Evolutionary conservation across 2,888 invertebrate species (phyloP).

Genomic region (Piscicola geometra): DNA sequence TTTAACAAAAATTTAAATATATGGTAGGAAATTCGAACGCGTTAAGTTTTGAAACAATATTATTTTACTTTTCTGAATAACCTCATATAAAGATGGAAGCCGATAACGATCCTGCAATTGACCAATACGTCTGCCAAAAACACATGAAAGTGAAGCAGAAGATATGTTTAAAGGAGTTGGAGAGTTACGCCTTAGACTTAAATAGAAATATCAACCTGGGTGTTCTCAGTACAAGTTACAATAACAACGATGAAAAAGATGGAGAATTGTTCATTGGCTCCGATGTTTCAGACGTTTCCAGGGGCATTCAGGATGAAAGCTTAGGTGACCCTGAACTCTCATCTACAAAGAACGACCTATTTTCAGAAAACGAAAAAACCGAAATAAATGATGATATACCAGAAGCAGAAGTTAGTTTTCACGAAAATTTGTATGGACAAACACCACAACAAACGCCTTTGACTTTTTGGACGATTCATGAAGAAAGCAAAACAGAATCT

Average conservation of each 20-base stretch:
- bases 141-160: constrained; percentile 14
- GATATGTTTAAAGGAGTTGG: neutral
- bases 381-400: neutral
- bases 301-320: constrained; percentile 14
- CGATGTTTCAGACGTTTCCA: constrained; percentile 10
- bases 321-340: constrained; percentile 33
- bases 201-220: neutral
- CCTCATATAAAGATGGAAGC: constrained; percentile 1
- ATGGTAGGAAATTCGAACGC: too few relatives aligned
- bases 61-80: too few relatives aligned
- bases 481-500: neutral
- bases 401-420: neutral
- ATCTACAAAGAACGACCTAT: constrained; percentile 25
- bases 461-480: neutral
- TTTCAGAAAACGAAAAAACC: neutral
- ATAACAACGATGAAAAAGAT: neutral
- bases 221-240: constrained; percentile 6
- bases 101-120: neutral
- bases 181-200: neutral
- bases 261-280: too few relatives aligned
- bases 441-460: neutral
- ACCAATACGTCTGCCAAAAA: neutral
- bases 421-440: neutral
- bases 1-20: too few relatives aligned
- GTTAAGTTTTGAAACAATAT: too few relatives aligned